Evolutionary conservation across 2,113 vertebrate genomes (phyloP).

Genomic region (Mesoclemmys tuberculata): DNA sequence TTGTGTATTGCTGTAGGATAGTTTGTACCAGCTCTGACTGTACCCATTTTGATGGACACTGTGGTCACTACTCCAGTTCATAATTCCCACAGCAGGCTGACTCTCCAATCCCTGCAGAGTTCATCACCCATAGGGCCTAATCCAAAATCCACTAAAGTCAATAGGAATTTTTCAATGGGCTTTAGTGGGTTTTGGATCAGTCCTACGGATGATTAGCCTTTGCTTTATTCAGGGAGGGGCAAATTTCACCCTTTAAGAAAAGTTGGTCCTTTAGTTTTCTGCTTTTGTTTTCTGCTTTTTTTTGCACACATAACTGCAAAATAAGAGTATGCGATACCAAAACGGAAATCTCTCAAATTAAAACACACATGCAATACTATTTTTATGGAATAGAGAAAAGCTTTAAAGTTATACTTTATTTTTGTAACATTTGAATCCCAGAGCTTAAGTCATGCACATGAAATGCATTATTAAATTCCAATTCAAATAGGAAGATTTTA

Average conservation of each 20-base stretch:
- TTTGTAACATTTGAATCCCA: conserved; percentile 20
- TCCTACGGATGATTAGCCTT: background rate
- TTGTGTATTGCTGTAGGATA: background rate
- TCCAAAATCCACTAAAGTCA: background rate
- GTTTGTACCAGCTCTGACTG: background rate
- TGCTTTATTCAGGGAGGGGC: background rate
- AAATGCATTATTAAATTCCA: conserved; percentile 16
- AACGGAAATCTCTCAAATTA: background rate
- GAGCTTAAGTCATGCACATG: background rate
- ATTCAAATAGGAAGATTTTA: background rate
- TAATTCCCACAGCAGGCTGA: background rate
- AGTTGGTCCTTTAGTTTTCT: background rate
- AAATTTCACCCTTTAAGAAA: background rate
- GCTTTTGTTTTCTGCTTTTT: background rate
- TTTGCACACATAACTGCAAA: background rate
- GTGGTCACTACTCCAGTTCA: background rate
- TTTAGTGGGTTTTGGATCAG: background rate
- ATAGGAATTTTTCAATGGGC: background rate
- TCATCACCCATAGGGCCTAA: fast-evolving
- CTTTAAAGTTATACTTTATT: background rate
- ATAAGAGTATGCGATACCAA: background rate
- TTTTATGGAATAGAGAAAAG: background rate
- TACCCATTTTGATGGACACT: background rate
- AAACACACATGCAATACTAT: background rate
- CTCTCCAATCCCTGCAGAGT: background rate